Evolutionary conservation across 2,797 vertebrate species (phyloP), one percentile per base, ranked within the genome.

Genomic region (Monodelphis domestica): DNA sequence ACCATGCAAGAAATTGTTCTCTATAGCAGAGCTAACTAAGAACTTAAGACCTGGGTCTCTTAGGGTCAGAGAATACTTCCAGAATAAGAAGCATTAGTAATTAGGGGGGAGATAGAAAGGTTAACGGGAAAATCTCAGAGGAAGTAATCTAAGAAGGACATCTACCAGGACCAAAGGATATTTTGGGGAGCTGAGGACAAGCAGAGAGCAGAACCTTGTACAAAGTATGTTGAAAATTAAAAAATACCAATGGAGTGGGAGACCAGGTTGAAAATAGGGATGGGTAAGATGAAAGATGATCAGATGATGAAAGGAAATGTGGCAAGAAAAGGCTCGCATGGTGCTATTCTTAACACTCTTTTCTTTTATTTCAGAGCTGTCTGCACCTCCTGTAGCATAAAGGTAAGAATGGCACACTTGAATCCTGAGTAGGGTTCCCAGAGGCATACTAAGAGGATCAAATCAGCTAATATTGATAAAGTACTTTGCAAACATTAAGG

Each of bases 361-460:
- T 92, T 57, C 70, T 89, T 97, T 38, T 95, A 29, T 94, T 97
- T 14, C 97, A 99, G 99, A 97, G 99, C 99, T 4, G 99, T 99
- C 90, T 99, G 99, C 95, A 95, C 97, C 59, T 99, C 99, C 97
- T 99, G 99, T 97, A 99, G 99, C 95, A 97, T 99, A 45, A 99
- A 99, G 99, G 99, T 99, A 98, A 98, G 98, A 7, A 2, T 21
- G 88, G 38, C n/a, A 26, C 38, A 91, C 57, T 28, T 53, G 28
- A 57, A 89, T 51, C 52, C 45, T 28, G 29, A 38, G 51, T 28
- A 11, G 91, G 63, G n/a, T 5, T n/a, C 78, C 53, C 14, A 0
- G 51, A 26, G 24, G 88, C 38, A 6, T 51, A n/a, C n/a, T n/a
- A n/a, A n/a, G n/a, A n/a, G n/a, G n/a, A n/a, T n/a, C n/a, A n/a